Evolutionary conservation across 2,113 vertebrate species (phyloP).

Genomic region (Pollimyrus isidori): DNA sequence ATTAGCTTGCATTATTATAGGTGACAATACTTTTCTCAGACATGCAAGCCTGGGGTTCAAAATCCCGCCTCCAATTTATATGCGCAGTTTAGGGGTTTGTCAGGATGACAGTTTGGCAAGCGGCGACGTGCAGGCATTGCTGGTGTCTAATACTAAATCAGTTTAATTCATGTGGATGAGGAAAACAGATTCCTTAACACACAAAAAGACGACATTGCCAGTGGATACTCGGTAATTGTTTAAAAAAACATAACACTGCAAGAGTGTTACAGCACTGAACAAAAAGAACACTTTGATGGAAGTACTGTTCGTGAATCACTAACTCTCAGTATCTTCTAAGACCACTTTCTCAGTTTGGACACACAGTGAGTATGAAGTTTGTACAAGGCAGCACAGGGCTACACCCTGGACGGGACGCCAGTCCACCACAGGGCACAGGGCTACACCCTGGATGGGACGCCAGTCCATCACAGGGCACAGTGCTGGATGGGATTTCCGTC

Average conservation of each 20-base stretch:
- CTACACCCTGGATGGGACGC: not conserved
- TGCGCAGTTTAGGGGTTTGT: not conserved
- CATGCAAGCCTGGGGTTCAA: not conserved
- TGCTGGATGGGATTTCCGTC: not conserved
- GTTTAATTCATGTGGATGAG: not conserved
- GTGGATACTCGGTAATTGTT: not conserved
- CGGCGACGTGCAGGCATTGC: not conserved
- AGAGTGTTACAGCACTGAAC: not conserved
- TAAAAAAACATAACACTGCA: not conserved
- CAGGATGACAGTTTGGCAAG: not conserved
- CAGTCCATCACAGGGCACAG: not conserved
- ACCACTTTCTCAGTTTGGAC: not conserved
- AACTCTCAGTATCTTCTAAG: not conserved
- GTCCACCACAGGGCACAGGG: not conserved
- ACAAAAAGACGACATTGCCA: not conserved
- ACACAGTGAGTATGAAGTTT: not conserved
- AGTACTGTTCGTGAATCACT: not conserved
- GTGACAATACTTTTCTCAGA: not conserved
- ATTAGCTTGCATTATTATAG: not conserved
- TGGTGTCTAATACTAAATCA: not conserved
- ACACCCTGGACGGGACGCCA: not conserved
- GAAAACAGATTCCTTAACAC: not conserved
- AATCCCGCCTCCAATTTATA: not conserved
- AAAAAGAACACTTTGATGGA: not conserved
- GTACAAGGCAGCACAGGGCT: not conserved